Conservation (phyloP, 53 echinoderm and acorn worm species). For the Hippasteria phrygiana region DNA sequence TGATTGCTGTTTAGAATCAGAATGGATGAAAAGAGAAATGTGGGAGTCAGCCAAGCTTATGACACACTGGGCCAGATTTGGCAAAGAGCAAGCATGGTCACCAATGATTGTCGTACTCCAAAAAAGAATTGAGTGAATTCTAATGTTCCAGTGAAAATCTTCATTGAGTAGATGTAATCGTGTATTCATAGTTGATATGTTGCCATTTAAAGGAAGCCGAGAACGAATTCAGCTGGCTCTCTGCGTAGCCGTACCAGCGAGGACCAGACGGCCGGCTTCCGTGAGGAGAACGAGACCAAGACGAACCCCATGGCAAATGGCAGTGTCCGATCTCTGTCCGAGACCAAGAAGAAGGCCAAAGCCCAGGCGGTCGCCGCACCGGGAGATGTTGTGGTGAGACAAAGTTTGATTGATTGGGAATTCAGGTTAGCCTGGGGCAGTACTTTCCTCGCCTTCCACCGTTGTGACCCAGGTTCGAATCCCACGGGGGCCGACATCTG, state of each 20-base stretch:
- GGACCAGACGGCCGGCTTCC: conserved; percentile 67
- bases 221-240: conserved; percentile 74
- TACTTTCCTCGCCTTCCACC: too few relatives aligned
- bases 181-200: background rate
- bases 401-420: background rate
- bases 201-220: conserved; percentile 63
- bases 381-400: conserved; percentile 34
- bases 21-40: too few relatives aligned
- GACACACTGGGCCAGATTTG: too few relatives aligned
- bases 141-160: too few relatives aligned
- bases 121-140: too few relatives aligned
- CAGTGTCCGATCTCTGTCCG: conserved; percentile 44
- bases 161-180: background rate
- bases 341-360: conserved; percentile 51
- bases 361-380: background rate
- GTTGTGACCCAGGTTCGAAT: too few relatives aligned
- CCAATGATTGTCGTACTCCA: too few relatives aligned
- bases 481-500: too few relatives aligned
- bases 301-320: conserved; percentile 39
- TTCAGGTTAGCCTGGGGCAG: too few relatives aligned
- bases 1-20: too few relatives aligned
- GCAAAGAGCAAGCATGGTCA: too few relatives aligned
- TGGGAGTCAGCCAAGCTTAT: too few relatives aligned
- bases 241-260: conserved; percentile 76
- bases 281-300: conserved; percentile 79